These are phyloP conservation scores for Euplexia lucipara DNA, from an alignment of 2,888 invertebrate genomes.

Conservation along the genomic window DNA sequence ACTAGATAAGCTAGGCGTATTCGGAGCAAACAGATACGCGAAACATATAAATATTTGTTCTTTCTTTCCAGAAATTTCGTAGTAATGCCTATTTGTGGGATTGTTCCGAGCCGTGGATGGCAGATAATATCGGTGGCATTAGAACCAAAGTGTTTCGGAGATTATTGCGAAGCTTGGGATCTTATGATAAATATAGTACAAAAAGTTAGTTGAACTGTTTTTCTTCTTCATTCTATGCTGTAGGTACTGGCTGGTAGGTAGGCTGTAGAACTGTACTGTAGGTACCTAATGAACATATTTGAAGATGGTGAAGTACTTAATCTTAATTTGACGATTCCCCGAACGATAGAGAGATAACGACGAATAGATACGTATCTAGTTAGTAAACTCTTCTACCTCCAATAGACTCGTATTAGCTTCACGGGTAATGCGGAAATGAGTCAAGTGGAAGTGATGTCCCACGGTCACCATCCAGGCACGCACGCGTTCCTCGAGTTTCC, in stretches of 20 bases:
- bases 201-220: slow-evolving; percentile 72
- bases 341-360: too few species aligned
- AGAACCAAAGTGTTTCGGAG: slow-evolving; percentile 82
- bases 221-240: background rate
- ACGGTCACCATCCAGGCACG: slow-evolving; percentile 81
- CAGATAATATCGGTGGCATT: slow-evolving; percentile 86
- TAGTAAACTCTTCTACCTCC: background rate
- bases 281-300: too few species aligned
- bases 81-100: slow-evolving; percentile 86
- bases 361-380: too few species aligned
- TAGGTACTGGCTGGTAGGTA: too few species aligned
- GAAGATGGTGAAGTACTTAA: background rate
- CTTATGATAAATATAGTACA: slow-evolving; percentile 81
- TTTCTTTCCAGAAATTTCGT: slow-evolving; percentile 78
- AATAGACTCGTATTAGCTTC: slow-evolving; percentile 78
- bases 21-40: background rate
- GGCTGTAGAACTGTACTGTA: too few species aligned
- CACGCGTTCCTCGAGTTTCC: slow-evolving; percentile 86
- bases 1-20: background rate
- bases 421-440: slow-evolving; percentile 84
- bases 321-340: background rate
- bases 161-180: slow-evolving; percentile 86
- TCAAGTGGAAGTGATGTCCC: slow-evolving; percentile 83
- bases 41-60: background rate
- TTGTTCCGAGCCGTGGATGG: slow-evolving; percentile 84